Evolutionary conservation across 2,113 vertebrate genomes (phyloP).

Genomic region (Raja brachyura): DNA sequence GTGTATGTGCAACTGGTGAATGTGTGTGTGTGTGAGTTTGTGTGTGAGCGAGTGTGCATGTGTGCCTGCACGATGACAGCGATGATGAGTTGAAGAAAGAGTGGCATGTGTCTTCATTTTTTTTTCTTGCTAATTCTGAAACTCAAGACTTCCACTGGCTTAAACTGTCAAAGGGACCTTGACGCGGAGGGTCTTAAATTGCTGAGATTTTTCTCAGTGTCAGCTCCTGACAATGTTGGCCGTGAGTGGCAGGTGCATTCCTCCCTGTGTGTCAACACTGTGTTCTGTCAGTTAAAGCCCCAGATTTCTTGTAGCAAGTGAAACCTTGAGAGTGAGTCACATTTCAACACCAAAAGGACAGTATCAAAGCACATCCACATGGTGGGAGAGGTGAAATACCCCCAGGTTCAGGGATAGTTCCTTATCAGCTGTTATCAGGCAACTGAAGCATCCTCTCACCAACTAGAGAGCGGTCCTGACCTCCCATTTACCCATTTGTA

Average conservation of each 20-base stretch:
- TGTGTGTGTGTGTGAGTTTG: no score
- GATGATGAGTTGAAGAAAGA: neutral
- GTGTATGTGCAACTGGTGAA: no score
- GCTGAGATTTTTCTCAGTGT: neutral
- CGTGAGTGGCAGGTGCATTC: neutral
- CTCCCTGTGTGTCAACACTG: neutral
- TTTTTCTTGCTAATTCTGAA: neutral
- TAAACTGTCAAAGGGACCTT: neutral
- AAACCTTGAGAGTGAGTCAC: neutral
- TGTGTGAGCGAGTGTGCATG: neutral
- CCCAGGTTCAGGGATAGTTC: no score
- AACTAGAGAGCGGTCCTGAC: no score
- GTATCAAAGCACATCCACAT: neutral
- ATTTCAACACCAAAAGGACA: neutral
- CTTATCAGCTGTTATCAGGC: no score
- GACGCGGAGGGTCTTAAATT: neutral
- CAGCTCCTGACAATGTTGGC: neutral
- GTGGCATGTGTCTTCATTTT: neutral
- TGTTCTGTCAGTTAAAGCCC: neutral
- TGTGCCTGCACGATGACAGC: neutral
- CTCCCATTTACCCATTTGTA: no score
- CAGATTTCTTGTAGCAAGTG: no score
- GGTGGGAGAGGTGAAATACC: neutral
- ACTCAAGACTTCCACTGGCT: neutral
- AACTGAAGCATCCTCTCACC: no score